A percentile compares a stretch with the other conserved stretches of the same genome.
Conservation (phyloP, 2,888 invertebrate genomes). For the Acleris laterana region DNA sequence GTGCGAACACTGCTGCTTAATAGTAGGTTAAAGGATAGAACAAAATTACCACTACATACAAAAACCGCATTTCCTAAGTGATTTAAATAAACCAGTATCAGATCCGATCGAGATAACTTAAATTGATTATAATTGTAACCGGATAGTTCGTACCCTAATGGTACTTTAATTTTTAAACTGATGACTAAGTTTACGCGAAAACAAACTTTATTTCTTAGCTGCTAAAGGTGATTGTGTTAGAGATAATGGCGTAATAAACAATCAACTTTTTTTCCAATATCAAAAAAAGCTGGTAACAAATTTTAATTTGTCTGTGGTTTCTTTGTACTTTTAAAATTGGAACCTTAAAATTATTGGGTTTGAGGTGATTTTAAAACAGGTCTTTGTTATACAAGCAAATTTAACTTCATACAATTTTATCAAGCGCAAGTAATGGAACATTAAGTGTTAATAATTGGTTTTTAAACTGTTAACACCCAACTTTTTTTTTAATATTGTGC, state of each 20-base stretch:
- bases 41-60: no score
- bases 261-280: constrained; percentile 5
- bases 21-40: no score
- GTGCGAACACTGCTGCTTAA: no score
- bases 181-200: background rate
- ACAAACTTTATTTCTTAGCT: background rate
- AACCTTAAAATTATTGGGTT: background rate
- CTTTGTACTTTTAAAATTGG: background rate
- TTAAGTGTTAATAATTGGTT: constrained; percentile 32
- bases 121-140: constrained; percentile 35
- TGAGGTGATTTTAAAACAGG: background rate
- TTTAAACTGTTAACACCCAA: constrained; percentile 35
- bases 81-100: background rate
- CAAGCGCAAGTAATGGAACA: constrained; percentile 20
- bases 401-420: constrained; percentile 17
- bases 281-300: constrained; percentile 15
- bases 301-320: background rate
- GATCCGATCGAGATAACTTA: constrained; percentile 24
- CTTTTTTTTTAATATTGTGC: constrained; percentile 11
- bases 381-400: background rate
- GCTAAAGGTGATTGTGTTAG: background rate
- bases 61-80: background rate
- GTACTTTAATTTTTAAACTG: constrained; percentile 10
- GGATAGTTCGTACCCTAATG: constrained; percentile 25
- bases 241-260: constrained; percentile 2